Percentiles rank a stretch among this genome's conserved stretches.
These are phyloP conservation scores for Teleiodes luculella DNA, from an alignment of 2,888 invertebrate species.

Conservation along the genomic window DNA sequence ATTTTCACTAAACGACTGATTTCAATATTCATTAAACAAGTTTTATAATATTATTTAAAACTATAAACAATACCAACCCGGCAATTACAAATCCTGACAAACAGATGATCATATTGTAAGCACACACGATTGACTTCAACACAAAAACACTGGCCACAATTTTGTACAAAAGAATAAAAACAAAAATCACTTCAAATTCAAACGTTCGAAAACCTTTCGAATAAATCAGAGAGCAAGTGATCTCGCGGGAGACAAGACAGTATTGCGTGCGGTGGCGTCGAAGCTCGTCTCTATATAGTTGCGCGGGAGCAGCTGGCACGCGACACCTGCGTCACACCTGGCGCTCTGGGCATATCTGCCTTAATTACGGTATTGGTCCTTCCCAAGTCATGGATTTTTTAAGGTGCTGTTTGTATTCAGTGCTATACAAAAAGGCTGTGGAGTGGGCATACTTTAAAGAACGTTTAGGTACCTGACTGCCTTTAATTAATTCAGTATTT, in stretches of 20 bases:
- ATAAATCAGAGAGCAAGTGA: not conserved
- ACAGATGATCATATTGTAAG: constrained; percentile 66
- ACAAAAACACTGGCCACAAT: no score
- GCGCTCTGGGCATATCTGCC: not conserved
- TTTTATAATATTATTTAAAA: not conserved
- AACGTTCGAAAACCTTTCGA: not conserved
- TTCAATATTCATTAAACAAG: no score
- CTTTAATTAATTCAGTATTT: no score
- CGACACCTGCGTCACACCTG: constrained; percentile 20
- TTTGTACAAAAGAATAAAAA: not conserved
- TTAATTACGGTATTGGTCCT: not conserved
- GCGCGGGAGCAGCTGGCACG: constrained; percentile 19
- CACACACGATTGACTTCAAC: not conserved
- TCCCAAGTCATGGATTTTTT: not conserved
- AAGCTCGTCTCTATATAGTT: not conserved
- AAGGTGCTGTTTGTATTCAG: not conserved
- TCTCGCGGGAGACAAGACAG: constrained; percentile 4
- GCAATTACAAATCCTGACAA: constrained; percentile 75
- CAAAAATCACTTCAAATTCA: no score
- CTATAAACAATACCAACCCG: constrained; percentile 50
- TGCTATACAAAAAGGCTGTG: no score
- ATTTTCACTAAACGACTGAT: no score
- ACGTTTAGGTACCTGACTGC: no score
- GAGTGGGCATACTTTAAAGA: no score
- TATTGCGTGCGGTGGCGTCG: constrained; percentile 1